Percentiles rank a stretch among this genome's conserved stretches.
These are phyloP conservation scores for Phoxinus dragarum DNA, from an alignment of 2,797 vertebrate genomes.

Conservation along the genomic window DNA sequence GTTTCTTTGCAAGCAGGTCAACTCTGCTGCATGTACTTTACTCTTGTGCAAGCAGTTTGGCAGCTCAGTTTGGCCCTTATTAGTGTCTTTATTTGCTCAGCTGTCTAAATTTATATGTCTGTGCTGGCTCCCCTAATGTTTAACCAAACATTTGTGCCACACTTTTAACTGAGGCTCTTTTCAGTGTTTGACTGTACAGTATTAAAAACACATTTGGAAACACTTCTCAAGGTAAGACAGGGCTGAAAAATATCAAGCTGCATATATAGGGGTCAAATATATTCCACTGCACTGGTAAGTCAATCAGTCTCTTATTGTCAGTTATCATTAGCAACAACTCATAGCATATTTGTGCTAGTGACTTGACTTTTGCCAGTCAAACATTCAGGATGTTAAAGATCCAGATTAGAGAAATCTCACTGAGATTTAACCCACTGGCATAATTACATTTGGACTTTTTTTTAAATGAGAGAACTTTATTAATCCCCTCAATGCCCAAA, in stretches of 20 bases:
- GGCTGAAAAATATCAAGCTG: not conserved
- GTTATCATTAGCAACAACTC: constrained; percentile 15
- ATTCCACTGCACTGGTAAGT: not conserved
- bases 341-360: not conserved
- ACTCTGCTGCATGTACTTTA: not conserved
- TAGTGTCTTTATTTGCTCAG: constrained; percentile 50
- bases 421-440: not conserved
- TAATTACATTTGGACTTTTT: not conserved
- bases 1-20: too few relatives aligned
- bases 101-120: constrained; percentile 43
- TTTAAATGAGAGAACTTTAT: not conserved
- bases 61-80: constrained; percentile 22
- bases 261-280: not conserved
- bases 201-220: constrained; percentile 18
- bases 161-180: constrained; percentile 23
- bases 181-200: constrained; percentile 23
- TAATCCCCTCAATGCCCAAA: not conserved
- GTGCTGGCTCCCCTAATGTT: constrained; percentile 16
- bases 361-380: not conserved
- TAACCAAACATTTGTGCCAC: constrained; percentile 32
- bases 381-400: not conserved
- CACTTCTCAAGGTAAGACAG: not conserved
- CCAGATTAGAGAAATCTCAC: not conserved
- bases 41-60: constrained; percentile 12
- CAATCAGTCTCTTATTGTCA: constrained; percentile 1